phyloP scores from a whole-genome alignment of 2,888 invertebrate species.

The Aporophyla nigra region DNA sequence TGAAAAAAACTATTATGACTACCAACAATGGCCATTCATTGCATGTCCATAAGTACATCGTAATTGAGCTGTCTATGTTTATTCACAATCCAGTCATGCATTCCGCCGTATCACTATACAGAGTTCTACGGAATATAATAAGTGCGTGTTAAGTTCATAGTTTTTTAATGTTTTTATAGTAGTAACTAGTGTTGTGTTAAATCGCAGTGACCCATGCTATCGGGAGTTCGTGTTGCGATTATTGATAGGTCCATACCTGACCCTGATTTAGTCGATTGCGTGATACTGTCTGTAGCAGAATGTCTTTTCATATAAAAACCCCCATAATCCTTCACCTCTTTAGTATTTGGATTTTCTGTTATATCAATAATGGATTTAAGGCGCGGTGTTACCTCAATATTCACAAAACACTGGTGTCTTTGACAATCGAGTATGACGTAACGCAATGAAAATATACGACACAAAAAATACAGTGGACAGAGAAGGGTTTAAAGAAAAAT shows the following conservation, averaged over 20 bases:
- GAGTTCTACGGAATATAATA: conserved; percentile 12
- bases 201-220: conserved; percentile 22
- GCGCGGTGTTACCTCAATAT: too few species aligned
- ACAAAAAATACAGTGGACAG: too few species aligned
- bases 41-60: conserved; percentile 35
- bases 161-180: conserved; percentile 5
- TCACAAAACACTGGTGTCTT: too few species aligned
- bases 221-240: conserved; percentile 8
- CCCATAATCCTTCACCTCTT: not conserved
- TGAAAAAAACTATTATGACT: conserved; percentile 36
- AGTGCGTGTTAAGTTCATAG: conserved; percentile 42
- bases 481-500: too few species aligned
- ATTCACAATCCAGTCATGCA: conserved; percentile 52
- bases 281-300: not conserved
- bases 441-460: too few species aligned
- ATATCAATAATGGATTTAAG: not conserved
- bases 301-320: not conserved
- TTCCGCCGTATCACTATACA: conserved; percentile 11
- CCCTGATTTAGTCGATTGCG: conserved; percentile 20
- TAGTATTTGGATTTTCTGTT: not conserved
- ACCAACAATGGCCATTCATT: conserved; percentile 55
- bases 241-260: conserved; percentile 15
- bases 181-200: conserved; percentile 30
- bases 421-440: too few species aligned
- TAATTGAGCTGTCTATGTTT: not conserved